Conservation (phyloP, 2,113 vertebrate species). For the Plectropomus leopardus region DNA sequence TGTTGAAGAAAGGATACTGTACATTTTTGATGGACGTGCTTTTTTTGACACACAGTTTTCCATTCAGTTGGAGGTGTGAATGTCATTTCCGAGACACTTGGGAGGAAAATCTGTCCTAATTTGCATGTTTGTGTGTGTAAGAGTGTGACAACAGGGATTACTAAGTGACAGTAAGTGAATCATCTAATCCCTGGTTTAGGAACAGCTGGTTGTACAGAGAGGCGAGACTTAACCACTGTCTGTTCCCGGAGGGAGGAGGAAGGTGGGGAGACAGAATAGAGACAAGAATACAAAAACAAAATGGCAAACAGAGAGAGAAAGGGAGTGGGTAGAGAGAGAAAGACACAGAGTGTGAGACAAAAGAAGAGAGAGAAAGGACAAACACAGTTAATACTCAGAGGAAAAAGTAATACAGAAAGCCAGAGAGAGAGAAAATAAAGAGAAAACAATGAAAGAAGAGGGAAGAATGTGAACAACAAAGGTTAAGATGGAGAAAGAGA, state of each 20-base stretch:
- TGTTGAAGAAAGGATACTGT: slow-evolving; percentile 53
- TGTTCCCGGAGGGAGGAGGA: slow-evolving; percentile 53
- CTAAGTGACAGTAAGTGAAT: slow-evolving; percentile 67
- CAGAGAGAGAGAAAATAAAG: neutral
- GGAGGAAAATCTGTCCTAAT: slow-evolving; percentile 58
- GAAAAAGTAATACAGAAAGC: neutral
- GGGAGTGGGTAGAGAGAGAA: neutral
- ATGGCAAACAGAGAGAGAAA: neutral
- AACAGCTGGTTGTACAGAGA: slow-evolving; percentile 57
- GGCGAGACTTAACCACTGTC: slow-evolving; percentile 39
- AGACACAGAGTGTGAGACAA: neutral
- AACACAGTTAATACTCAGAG: neutral
- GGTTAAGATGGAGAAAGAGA: neutral
- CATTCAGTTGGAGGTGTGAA: slow-evolving; percentile 37
- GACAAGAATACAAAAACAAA: slow-evolving; percentile 25
- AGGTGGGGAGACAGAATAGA: slow-evolving; percentile 30
- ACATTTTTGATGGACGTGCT: slow-evolving; percentile 47
- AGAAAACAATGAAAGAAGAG: neutral
- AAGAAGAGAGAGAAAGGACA: neutral
- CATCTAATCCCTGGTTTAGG: slow-evolving; percentile 63
- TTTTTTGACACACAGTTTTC: slow-evolving; percentile 33
- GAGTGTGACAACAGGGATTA: slow-evolving; percentile 61
- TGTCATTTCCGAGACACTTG: slow-evolving; percentile 48
- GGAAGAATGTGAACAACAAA: neutral
- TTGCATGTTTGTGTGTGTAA: slow-evolving; percentile 61